Conservation (phyloP, 2,113 vertebrate species). For the Bothrops jararaca region DNA sequence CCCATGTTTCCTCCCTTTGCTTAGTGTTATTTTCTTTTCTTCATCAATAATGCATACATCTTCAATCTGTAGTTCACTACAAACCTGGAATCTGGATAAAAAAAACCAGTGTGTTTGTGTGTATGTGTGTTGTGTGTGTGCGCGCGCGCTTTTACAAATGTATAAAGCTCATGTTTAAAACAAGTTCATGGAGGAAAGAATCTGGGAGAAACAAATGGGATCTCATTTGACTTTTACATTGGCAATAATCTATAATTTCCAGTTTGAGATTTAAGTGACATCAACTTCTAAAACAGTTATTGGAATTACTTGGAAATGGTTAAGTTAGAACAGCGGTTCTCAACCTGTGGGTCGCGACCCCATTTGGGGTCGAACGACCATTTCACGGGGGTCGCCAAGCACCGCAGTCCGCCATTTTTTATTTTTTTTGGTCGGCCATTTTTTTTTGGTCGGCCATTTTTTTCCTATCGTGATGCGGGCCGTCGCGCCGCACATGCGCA, state of each 20-base stretch:
- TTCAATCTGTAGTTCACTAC: slow-evolving; percentile 59
- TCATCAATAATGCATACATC: slow-evolving; percentile 61
- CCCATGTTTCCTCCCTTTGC: slow-evolving; percentile 38
- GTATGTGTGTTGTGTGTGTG: no score
- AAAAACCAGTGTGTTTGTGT: no score
- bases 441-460: no score
- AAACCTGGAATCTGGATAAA: slow-evolving; percentile 8
- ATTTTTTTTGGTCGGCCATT: no score
- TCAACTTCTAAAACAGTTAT: neutral
- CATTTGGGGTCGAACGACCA: no score
- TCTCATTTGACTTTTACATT: slow-evolving; percentile 27
- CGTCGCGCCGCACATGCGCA: no score
- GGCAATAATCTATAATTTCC: slow-evolving; percentile 33
- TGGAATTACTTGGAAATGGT: neutral
- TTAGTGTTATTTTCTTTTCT: slow-evolving; percentile 61
- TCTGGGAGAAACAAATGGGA: slow-evolving; percentile 33
- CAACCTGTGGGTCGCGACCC: no score
- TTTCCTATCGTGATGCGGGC: no score
- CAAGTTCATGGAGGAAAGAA: neutral
- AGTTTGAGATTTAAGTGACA: slow-evolving; percentile 8
- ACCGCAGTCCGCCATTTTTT: no score
- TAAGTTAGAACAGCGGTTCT: no score
- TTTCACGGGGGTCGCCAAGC: no score
- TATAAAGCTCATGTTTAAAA: slow-evolving; percentile 39
- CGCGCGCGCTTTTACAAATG: slow-evolving; percentile 37